Evolutionary conservation across 2,888 invertebrate genomes (phyloP).

Genomic region (Plebejus argus): DNA sequence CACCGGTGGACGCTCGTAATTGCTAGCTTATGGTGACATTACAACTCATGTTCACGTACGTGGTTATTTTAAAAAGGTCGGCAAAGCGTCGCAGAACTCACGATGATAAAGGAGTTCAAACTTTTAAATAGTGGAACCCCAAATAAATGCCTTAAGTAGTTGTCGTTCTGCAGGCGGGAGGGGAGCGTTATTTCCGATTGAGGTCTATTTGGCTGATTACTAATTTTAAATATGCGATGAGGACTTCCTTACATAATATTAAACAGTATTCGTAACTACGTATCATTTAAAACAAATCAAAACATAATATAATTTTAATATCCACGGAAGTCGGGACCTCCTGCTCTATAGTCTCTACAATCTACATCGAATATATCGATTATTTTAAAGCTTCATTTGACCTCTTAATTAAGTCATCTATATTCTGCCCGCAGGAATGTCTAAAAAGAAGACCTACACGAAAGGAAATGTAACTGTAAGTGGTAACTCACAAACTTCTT

Average conservation of each 20-base stretch:
- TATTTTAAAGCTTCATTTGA: too few species aligned
- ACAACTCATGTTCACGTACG: slow-evolving; percentile 38
- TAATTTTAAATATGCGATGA: too few species aligned
- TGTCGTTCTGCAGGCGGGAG: too few species aligned
- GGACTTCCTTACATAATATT: too few species aligned
- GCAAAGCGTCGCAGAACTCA: background rate
- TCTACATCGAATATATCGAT: too few species aligned
- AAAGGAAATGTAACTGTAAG: background rate
- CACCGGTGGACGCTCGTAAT: slow-evolving; percentile 51
- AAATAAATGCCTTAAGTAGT: background rate
- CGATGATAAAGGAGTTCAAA: background rate
- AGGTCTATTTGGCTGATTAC: too few species aligned
- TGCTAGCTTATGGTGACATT: slow-evolving; percentile 46
- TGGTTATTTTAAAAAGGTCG: background rate
- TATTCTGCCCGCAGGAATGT: background rate
- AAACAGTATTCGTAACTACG: too few species aligned
- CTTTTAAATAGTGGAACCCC: background rate
- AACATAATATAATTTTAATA: too few species aligned
- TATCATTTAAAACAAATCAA: too few species aligned
- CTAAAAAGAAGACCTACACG: background rate
- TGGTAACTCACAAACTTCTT: background rate
- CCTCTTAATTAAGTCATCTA: background rate
- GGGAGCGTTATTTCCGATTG: background rate
- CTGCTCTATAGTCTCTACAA: too few species aligned
- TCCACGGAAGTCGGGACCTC: too few species aligned